phyloP scores from a whole-genome alignment of 1,140 invertebrate genomes.

The Eumaeus atala region DNA sequence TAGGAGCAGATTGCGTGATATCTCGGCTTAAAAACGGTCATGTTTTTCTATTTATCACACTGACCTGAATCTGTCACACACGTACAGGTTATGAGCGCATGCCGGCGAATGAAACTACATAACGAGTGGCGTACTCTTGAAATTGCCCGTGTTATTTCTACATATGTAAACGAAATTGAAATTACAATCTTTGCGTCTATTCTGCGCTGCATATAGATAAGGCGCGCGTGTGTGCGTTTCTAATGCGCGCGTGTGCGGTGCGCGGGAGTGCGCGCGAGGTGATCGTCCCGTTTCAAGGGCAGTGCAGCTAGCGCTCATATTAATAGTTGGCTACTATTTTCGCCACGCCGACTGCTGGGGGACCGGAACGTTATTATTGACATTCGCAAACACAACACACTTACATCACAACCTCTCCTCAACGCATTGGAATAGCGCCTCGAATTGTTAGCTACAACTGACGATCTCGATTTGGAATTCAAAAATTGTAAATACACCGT shows the following conservation, averaged over 20 bases:
- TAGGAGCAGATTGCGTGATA: slow-evolving; percentile 27
- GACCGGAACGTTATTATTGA: slow-evolving; percentile 68
- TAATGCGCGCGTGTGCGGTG: slow-evolving; percentile 32
- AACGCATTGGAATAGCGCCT: too few relatives aligned
- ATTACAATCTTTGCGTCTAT: slow-evolving; percentile 54
- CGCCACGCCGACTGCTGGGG: slow-evolving; percentile 53
- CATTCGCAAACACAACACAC: slow-evolving; percentile 60
- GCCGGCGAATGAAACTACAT: not conserved
- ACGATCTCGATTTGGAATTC: too few relatives aligned
- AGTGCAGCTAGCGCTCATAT: slow-evolving; percentile 68
- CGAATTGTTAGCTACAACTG: too few relatives aligned
- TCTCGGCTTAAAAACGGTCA: slow-evolving; percentile 13
- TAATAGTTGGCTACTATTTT: slow-evolving; percentile 71
- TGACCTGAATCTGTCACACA: slow-evolving; percentile 30
- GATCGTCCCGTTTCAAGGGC: slow-evolving; percentile 70
- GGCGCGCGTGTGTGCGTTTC: slow-evolving; percentile 33
- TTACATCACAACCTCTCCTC: slow-evolving; percentile 41
- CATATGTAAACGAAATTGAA: slow-evolving; percentile 52
- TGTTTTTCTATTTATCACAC: slow-evolving; percentile 32
- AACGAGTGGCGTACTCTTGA: slow-evolving; percentile 7
- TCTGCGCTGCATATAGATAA: slow-evolving; percentile 54
- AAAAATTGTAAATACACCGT: too few relatives aligned
- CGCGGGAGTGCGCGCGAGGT: slow-evolving; percentile 57
- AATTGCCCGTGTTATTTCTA: not conserved
- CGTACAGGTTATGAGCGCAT: not conserved